These are phyloP conservation scores for Xenopus laevis DNA, from an alignment of 2,113 vertebrate genomes.

Conservation along the genomic window DNA sequence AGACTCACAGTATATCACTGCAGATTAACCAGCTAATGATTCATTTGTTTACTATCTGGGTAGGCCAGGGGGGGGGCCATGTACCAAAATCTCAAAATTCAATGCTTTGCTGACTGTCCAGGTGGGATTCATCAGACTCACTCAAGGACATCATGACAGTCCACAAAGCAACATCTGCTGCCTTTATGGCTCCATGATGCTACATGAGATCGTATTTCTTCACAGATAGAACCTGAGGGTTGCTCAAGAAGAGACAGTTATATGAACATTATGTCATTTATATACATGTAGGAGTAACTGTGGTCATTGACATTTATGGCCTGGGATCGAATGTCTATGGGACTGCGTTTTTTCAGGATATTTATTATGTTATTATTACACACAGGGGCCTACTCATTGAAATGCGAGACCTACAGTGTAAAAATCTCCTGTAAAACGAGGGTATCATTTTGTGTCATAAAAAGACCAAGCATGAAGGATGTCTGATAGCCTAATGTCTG, in stretches of 20 bases:
- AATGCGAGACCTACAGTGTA: background rate
- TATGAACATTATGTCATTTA: constrained; percentile 26
- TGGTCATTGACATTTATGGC: constrained; percentile 7
- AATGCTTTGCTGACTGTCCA: background rate
- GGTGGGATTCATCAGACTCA: constrained; percentile 10
- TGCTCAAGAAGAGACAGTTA: constrained; percentile 18
- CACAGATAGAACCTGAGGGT: constrained; percentile 12
- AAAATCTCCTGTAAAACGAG: background rate
- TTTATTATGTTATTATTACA: constrained; percentile 12
- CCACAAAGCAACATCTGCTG: constrained; percentile 16
- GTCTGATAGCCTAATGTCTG: background rate
- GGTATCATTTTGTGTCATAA: background rate
- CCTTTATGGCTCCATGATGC: constrained; percentile 7
- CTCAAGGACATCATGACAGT: background rate
- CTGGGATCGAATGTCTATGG: constrained; percentile 1
- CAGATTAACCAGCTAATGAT: background rate
- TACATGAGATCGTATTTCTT: constrained; percentile 9
- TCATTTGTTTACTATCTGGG: background rate
- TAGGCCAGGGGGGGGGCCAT: too few relatives aligned
- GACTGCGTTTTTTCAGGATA: constrained; percentile 20
- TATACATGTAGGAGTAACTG: background rate
- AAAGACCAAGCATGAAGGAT: background rate
- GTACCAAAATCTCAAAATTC: background rate
- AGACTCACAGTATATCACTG: too few relatives aligned
- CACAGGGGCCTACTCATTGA: constrained; percentile 7